Percentiles rank a stretch among this genome's conserved stretches.
Evolutionary conservation across 64 coral and sea anemone species (phyloP).

Genomic region (Porites australiensis): DNA sequence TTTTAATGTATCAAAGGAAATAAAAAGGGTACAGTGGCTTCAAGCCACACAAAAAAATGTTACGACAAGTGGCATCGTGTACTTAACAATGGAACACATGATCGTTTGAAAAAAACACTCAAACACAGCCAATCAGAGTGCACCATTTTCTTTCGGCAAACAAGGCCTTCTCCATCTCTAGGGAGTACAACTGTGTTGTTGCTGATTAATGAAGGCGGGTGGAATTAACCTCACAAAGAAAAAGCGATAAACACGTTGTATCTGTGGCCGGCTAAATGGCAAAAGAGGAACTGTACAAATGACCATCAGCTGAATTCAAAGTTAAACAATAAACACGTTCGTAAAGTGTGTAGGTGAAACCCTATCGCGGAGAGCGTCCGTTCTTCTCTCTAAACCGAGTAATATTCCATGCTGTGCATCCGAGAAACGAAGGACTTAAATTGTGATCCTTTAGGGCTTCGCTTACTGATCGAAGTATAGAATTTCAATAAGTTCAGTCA

Average conservation of each 20-base stretch:
- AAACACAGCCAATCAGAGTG: neutral
- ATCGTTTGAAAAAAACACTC: slow-evolving; percentile 36
- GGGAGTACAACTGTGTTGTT: slow-evolving; percentile 51
- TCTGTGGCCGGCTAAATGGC: slow-evolving; percentile 40
- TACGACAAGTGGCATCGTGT: slow-evolving; percentile 34
- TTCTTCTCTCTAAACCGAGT: too few relatives aligned
- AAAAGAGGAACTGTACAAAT: slow-evolving; percentile 37
- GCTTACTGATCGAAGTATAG: neutral
- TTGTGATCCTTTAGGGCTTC: too few relatives aligned
- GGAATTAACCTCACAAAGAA: slow-evolving; percentile 34
- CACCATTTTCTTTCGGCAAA: slow-evolving; percentile 14
- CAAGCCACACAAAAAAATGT: slow-evolving; percentile 18
- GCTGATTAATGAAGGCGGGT: slow-evolving; percentile 1
- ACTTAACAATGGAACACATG: slow-evolving; percentile 51
- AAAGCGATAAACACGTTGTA: slow-evolving; percentile 45
- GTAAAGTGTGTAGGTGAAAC: neutral
- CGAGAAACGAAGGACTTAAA: too few relatives aligned
- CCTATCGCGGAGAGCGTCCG: too few relatives aligned
- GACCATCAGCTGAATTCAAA: slow-evolving; percentile 10
- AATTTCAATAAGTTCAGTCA: neutral
- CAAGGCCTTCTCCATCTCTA: slow-evolving; percentile 29
- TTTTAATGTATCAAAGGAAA: neutral
- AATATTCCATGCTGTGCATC: neutral
- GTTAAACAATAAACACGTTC: slow-evolving; percentile 30
- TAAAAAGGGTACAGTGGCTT: neutral